Percentiles rank a stretch among this genome's conserved stretches.
Evolutionary conservation across 2,888 invertebrate species (phyloP).

Genomic region (Subacronicta megacephala): DNA sequence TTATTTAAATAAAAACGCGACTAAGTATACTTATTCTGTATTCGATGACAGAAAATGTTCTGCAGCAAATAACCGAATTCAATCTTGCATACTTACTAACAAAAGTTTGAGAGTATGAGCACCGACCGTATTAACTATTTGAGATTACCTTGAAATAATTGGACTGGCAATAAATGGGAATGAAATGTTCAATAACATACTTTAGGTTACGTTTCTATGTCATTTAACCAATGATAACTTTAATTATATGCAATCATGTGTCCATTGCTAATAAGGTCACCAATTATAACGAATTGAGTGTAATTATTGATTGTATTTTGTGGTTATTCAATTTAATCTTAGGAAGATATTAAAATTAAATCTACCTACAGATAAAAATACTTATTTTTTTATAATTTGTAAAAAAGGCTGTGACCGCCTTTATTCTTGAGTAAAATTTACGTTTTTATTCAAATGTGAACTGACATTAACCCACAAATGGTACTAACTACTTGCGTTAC

Average conservation of each 20-base stretch:
- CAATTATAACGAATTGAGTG: too few species aligned
- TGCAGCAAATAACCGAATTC: slow-evolving; percentile 18
- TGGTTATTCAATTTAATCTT: too few species aligned
- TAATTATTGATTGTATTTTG: too few species aligned
- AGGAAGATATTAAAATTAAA: too few species aligned
- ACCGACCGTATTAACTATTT: slow-evolving; percentile 18
- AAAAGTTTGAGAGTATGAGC: slow-evolving; percentile 11
- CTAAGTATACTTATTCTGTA: slow-evolving; percentile 5
- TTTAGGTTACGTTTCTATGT: slow-evolving; percentile 32
- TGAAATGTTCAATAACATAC: slow-evolving; percentile 12
- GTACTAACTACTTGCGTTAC: too few species aligned
- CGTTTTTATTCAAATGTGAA: too few species aligned
- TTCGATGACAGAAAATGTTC: slow-evolving; percentile 9
- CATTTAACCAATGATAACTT: slow-evolving; percentile 26
- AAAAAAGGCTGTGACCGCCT: too few species aligned
- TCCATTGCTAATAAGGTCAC: too few species aligned
- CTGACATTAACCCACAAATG: too few species aligned
- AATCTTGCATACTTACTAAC: slow-evolving; percentile 39
- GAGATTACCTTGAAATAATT: slow-evolving; percentile 39
- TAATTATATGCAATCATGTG: slow-evolving; percentile 39
- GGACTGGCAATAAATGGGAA: slow-evolving; percentile 9
- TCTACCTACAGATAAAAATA: too few species aligned
- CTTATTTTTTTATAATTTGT: too few species aligned
- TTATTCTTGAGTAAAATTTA: too few species aligned
- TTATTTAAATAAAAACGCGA: slow-evolving; percentile 23